These are phyloP conservation scores for Porites lobata DNA, from an alignment of 92 coral and sea anemone species.

Conservation along the genomic window DNA sequence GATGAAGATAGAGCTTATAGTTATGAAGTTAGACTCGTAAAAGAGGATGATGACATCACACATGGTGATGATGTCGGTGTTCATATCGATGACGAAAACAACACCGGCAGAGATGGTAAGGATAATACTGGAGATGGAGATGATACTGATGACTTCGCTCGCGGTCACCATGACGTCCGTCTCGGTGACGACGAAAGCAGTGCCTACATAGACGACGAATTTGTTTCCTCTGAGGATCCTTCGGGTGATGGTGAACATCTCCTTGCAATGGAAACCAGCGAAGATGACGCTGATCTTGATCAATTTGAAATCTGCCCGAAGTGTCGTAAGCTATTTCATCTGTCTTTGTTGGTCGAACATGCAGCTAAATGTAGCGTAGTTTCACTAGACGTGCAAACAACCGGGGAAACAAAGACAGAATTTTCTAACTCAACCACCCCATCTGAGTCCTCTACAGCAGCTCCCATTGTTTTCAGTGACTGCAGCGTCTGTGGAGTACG, in stretches of 20 bases:
- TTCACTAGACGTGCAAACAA: background rate
- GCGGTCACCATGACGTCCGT: conserved; percentile 2
- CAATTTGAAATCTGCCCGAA: conserved; percentile 49
- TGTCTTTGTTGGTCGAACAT: conserved; percentile 45
- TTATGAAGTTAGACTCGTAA: background rate
- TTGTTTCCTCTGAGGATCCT: background rate
- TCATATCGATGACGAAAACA: background rate
- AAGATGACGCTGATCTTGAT: conserved; percentile 5
- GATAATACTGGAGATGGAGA: background rate
- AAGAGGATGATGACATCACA: background rate
- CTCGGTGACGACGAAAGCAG: background rate
- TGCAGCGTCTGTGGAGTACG: conserved; percentile 32
- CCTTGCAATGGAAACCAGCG: background rate
- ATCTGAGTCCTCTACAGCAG: background rate
- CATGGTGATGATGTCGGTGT: background rate
- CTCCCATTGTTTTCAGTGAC: conserved; percentile 4
- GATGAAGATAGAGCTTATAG: background rate
- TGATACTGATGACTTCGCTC: background rate
- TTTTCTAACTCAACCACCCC: background rate
- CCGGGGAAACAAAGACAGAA: background rate
- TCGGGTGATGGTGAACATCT: background rate
- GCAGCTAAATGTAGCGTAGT: conserved; percentile 21
- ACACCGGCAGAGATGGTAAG: background rate
- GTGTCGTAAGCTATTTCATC: conserved; percentile 35
- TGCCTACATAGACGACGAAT: background rate